Percentiles rank a stretch among this genome's conserved stretches.
phyloP scores from a whole-genome alignment of 1,140 invertebrate species.

The Anastrepha ludens region DNA sequence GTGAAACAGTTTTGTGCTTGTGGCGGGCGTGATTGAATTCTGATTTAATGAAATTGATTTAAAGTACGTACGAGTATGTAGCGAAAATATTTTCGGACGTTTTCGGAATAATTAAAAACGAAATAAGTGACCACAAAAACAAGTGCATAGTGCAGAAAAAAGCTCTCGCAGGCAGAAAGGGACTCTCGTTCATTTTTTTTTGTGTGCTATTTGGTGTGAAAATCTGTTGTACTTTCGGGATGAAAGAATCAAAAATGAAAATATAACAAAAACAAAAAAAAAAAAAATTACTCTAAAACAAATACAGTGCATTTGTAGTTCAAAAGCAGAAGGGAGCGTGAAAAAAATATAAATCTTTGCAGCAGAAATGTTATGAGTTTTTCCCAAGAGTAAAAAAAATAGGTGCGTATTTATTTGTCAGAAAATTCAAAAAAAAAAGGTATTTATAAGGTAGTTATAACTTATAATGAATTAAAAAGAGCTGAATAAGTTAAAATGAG shows the following conservation, averaged over 20 bases:
- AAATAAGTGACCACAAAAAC: not conserved
- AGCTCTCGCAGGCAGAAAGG: not conserved
- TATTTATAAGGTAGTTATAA: no score
- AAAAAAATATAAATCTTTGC: not conserved
- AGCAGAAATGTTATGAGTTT: not conserved
- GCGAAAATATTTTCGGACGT: constrained; percentile 27
- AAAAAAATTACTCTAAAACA: not conserved
- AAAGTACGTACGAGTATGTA: not conserved
- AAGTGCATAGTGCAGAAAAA: not conserved
- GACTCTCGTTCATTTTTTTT: not conserved
- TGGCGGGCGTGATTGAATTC: constrained; percentile 53
- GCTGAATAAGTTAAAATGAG: no score
- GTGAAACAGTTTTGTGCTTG: constrained; percentile 41
- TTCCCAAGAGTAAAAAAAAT: constrained; percentile 14
- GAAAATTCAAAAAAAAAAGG: no score
- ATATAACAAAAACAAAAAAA: not conserved
- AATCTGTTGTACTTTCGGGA: not conserved
- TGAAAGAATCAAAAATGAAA: not conserved
- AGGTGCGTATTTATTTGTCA: not conserved
- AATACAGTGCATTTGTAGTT: not conserved
- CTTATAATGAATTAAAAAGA: no score
- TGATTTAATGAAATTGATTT: constrained; percentile 29
- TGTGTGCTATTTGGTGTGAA: not conserved
- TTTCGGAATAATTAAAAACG: not conserved
- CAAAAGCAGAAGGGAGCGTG: not conserved